Evolutionary conservation across 2,888 invertebrate genomes (phyloP).

Genomic region (Hyposoter didymator): DNA sequence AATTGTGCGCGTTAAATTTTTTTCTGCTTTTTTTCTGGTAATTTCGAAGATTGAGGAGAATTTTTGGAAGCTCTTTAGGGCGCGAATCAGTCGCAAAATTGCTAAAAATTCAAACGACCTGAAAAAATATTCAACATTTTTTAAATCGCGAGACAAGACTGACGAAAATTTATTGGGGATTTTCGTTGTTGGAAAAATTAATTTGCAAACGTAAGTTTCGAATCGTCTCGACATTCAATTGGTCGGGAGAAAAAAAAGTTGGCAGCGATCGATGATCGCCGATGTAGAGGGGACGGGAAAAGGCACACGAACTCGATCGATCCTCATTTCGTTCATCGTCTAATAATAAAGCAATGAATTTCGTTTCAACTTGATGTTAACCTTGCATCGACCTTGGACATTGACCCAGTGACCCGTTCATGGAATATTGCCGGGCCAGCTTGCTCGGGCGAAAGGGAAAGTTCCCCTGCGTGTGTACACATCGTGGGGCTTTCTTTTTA

Average conservation of each 20-base stretch:
- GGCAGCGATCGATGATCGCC: neutral
- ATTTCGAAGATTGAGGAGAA: neutral
- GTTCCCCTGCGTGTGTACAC: slow-evolving; percentile 4
- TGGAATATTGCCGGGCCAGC: slow-evolving; percentile 27
- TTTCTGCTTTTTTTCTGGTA: neutral
- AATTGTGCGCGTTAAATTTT: neutral
- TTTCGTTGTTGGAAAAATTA: neutral
- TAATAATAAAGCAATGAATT: slow-evolving; percentile 56
- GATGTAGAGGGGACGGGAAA: neutral
- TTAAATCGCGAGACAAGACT: neutral
- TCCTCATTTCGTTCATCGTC: slow-evolving; percentile 39
- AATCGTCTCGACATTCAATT: neutral
- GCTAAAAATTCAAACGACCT: neutral
- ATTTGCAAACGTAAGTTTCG: neutral
- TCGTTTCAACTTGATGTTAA: slow-evolving; percentile 13
- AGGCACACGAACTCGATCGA: slow-evolving; percentile 24
- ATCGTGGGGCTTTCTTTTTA: slow-evolving; percentile 9
- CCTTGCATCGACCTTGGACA: slow-evolving; percentile 59
- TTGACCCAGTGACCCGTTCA: slow-evolving; percentile 53
- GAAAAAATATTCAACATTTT: neutral
- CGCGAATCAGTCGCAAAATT: neutral
- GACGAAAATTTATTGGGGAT: neutral
- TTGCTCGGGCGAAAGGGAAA: slow-evolving; percentile 36
- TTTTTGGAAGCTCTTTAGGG: neutral
- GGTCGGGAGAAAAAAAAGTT: neutral